Evolutionary conservation across 2,113 vertebrate species (phyloP), one percentile per base, ranked within the genome.

Genomic region (Notothenia rossii): DNA sequence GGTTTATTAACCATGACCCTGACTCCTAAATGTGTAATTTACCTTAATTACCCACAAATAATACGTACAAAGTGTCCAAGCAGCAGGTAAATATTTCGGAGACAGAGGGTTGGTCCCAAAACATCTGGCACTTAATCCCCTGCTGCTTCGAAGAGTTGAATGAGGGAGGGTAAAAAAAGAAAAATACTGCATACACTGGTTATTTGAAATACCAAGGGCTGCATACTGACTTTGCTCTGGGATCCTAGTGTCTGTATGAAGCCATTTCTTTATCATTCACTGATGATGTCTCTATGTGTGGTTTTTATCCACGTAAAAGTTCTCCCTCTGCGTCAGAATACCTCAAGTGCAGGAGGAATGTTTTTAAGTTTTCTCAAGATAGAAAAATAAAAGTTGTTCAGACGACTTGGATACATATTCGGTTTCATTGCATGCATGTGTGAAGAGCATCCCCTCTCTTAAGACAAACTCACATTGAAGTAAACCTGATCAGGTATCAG

Each of bases 61-160:
- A 60, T 51, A 46, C 64, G 33, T 22, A 59, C 54, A 79, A 60
- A 71, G 55, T 45, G 67, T 69, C 54, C 33, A 22, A 61, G 63
- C 70, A 79, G 84, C 73, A 84, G 74, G 60, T 82, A 81, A 82
- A 77, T 72, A 79, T 79, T 69, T 78, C 49, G 65, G 59, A 79
- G 67, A 71, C 53, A 72, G 33, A 62, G 50, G 56, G n/a, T 62
- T 61, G 40, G 22, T 80, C 68, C 75, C 75, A 22, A 72, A 86
- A 79, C 83, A 81, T 85, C 81, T 92, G 84, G 53, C 48, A 51
- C 69, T 87, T 78, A 36, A 64, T 74, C 53, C 80, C 36, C 18
- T 17, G 54, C 58, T 61, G 72, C 59, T 71, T 14, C 62, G 33
- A 1, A 15, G 49, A 46, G 50, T 81, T 46, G 62, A 64, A 69